Evolutionary conservation across 2,797 vertebrate species (phyloP), one percentile per base, ranked within the genome.

Genomic region (Jordanella pulchra): DNA sequence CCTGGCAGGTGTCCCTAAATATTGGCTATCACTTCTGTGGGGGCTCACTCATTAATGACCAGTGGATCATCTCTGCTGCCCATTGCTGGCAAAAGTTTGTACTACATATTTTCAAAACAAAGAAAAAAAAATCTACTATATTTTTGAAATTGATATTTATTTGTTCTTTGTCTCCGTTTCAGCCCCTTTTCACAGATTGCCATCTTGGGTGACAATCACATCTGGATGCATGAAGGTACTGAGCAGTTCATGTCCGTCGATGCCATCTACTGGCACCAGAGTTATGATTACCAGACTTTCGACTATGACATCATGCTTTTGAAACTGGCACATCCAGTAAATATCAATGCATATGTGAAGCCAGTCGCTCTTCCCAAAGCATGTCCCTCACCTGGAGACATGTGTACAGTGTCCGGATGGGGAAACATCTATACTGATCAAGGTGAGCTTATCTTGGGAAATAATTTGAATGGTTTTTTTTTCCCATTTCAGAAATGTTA

Each of bases 241-340:
- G 93, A 94, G 86, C 91, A 94, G 88, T 88, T 81, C 82, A 92
- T 94, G 91, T 1, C 90, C 2, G 90, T 94, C 25, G 87, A 94
- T 2, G 86, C 83, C 85, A 94, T 94, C 84, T 93, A 93, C 83
- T 94, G 93, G 93, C 92, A 93, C 39, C 23, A 90, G 72, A 87
- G 76, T 42, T 94, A 92, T 17, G 84, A 95, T 81, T 94, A 94
- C 77, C 58, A 72, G 63, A 94, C 93, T 7, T 9, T 95, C 60
- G 93, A 95, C 85, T 86, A 85, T 3, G 92, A 94, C 89, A 93
- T 95, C 82, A 94, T 95, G 94, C 81, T 94, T 83, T 75, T 94
- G 87, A 94, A 89, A 81, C 42, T 94, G 85, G 82, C 86, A 0
- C 91, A 92, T 39, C 83, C 84, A 0, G 92, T 71, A 67, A 87